phyloP scores from a whole-genome alignment of 2,888 invertebrate species.

The Tetragonisca angustula region DNA sequence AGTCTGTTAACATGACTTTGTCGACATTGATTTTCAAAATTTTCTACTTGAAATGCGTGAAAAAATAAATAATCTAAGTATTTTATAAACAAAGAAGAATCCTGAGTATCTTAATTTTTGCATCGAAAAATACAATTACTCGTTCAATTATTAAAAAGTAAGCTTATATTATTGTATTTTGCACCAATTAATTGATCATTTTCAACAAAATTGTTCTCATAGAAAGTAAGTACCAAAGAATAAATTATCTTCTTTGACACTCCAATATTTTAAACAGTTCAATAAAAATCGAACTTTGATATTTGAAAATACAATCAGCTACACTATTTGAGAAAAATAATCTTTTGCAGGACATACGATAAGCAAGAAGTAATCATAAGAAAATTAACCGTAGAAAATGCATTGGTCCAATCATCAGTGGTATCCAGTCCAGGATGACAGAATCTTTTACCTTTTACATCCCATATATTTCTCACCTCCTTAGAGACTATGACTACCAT shows the following conservation, averaged over 20 bases:
- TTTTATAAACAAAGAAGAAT: not conserved
- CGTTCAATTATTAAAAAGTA: not conserved
- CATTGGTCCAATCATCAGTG: slow-evolving; percentile 90
- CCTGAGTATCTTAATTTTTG: not conserved
- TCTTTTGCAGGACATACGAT: not conserved
- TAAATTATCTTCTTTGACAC: not conserved
- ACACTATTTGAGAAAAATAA: not conserved
- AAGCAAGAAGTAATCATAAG: not conserved
- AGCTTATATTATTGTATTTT: not conserved
- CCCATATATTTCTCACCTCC: slow-evolving; percentile 86
- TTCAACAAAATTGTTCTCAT: not conserved
- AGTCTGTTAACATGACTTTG: not conserved
- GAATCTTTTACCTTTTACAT: slow-evolving; percentile 89
- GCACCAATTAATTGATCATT: not conserved
- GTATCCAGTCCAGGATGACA: slow-evolving; percentile 94
- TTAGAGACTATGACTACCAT: slow-evolving; percentile 89
- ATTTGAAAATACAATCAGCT: not conserved
- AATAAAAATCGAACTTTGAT: not conserved
- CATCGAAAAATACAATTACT: not conserved
- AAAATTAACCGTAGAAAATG: slow-evolving; percentile 89
- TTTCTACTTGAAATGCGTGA: not conserved
- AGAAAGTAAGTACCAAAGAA: not conserved
- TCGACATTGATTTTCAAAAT: not conserved
- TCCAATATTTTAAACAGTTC: not conserved
- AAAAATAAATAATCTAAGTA: not conserved